Base-by-base conservation (phyloP, 2,888 invertebrate genomes). In the Bedellia somnulentella region DNA sequence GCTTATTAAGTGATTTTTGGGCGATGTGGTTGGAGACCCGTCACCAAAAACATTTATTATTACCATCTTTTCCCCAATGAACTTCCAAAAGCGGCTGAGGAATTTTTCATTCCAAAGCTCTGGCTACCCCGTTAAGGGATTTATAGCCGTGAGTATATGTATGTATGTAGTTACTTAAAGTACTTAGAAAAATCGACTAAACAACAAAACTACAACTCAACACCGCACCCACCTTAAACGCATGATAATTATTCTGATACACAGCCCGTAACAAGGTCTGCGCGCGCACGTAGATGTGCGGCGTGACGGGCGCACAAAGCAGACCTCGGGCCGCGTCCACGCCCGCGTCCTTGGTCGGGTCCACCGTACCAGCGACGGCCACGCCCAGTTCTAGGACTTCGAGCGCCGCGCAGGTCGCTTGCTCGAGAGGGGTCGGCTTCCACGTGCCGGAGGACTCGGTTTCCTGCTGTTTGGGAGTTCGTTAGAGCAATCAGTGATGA, bases 181-280 rank as follows among this genome's bases (percentile, higher is more conserved):
- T n/a, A n/a, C n/a, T n/a, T n/a, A n/a, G n/a, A n/a, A n/a, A n/a
- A n/a, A n/a, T n/a, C n/a, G n/a, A n/a, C n/a, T n/a, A n/a, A n/a
- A n/a, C n/a, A n/a, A n/a, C n/a, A n/a, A n/a, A n/a, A n/a, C n/a
- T n/a, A n/a, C n/a, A n/a, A n/a, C n/a, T n/a, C n/a, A n/a, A n/a
- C n/a, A n/a, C n/a, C n/a, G n/a, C n/a, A 22, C 29, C 8, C 2
- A 85, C 92, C 80, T 94, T 96, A 52, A 92, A 93, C 43, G 82
- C 82, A 52, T 95, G 92, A 59, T 95, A 96, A 4, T 81, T 71
- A 25, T 85, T 82, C 16, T 85, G 85, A 15, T 84, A 79, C 17
- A 96, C 62, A 0, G 93, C 86, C 0, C 92, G 85, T 41, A 97
- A 62, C 34, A 96, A 79, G 15, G 87, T 87, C 49, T 92, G 93